Evolutionary conservation across 2,888 invertebrate genomes (phyloP).

Genomic region (Drosophila dives): DNA sequence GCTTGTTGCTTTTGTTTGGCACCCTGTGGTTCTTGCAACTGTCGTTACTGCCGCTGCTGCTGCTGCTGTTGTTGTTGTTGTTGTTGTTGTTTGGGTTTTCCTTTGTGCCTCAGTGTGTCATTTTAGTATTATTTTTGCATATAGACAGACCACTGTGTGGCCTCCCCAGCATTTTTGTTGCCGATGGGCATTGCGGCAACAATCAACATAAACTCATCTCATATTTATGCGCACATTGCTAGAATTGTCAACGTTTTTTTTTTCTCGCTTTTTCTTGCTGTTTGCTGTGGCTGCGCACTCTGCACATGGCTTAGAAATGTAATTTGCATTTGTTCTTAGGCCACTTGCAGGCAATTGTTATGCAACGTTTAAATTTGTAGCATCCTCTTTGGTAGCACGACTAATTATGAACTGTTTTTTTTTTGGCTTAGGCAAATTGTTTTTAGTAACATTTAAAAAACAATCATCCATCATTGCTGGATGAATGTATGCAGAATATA

Average conservation of each 20-base stretch:
- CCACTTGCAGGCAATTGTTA: slow-evolving; percentile 58
- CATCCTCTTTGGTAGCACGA: slow-evolving; percentile 14
- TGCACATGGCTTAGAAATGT: slow-evolving; percentile 50
- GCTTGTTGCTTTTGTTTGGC: slow-evolving; percentile 64
- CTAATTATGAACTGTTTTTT: not conserved
- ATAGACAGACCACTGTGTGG: slow-evolving; percentile 43
- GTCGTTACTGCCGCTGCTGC: slow-evolving; percentile 32
- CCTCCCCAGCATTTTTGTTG: slow-evolving; percentile 40
- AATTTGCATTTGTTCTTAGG: slow-evolving; percentile 17
- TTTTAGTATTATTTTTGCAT: slow-evolving; percentile 71
- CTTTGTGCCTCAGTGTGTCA: slow-evolving; percentile 50
- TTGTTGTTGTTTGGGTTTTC: slow-evolving; percentile 27
- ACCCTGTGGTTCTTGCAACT: slow-evolving; percentile 37
- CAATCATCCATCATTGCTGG: not conserved
- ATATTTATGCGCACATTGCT: slow-evolving; percentile 4
- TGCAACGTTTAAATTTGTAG: slow-evolving; percentile 4
- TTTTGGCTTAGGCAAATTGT: not conserved
- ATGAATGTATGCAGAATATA: not conserved
- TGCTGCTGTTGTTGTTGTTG: slow-evolving; percentile 31
- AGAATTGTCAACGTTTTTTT: slow-evolving; percentile 19
- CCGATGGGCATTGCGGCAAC: slow-evolving; percentile 42
- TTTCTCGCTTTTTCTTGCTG: not conserved
- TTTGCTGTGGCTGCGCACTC: slow-evolving; percentile 25
- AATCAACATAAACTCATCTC: slow-evolving; percentile 21
- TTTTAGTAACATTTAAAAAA: too few species aligned